Base-by-base conservation (phyloP, 2,113 vertebrate genomes). In the Bostrychus sinensis region DNA sequence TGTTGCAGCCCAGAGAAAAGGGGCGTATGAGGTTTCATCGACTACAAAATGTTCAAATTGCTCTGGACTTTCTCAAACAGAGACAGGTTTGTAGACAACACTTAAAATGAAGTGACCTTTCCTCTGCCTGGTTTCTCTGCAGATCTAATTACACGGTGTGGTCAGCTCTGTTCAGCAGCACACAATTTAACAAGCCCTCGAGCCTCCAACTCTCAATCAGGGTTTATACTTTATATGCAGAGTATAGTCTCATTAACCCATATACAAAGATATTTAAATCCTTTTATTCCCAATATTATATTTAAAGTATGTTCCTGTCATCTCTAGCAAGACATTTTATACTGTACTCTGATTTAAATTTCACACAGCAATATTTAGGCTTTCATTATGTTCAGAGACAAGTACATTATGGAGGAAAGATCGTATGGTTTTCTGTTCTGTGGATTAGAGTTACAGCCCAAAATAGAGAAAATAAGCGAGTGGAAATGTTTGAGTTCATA, bases 1-100 rank as follows among this genome's bases (percentile, higher is more conserved):
- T 28, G 5, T 74, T 81, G 0, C 81, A 93, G 92, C 90, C 92
- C 64, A 89, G 92, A 83, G 92, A 93, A 86, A 93, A 92, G 58
- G 92, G 92, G 2, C 89, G 92, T 2, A 93, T 93, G 92, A 87
- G 92, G 61, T 93, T 92, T 77, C 92, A 93, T 77, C 81, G 91
- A 66, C 88, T 92, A 38, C 92, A 92, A 75, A 92, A 92, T 69
- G 91, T 92, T 59, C 89, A 92, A 74, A 92, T 93, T 17, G 92
- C 92, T 1, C 70, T 93, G 82, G 90, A 92, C 84, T 93, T 92
- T 82, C 91, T 93, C 51, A 93, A 92, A 69, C 92, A 93, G 78
- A 91, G 91, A 93, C 92, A 93, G 90, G 92, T 93, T 79, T 1
- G 62, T 25, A 53, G 56, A 61, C 43, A 7, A 34, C 23, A 14